Conservation (phyloP, 1,140 invertebrate genomes). For the Trachymyrmex cornetzi region DNA sequence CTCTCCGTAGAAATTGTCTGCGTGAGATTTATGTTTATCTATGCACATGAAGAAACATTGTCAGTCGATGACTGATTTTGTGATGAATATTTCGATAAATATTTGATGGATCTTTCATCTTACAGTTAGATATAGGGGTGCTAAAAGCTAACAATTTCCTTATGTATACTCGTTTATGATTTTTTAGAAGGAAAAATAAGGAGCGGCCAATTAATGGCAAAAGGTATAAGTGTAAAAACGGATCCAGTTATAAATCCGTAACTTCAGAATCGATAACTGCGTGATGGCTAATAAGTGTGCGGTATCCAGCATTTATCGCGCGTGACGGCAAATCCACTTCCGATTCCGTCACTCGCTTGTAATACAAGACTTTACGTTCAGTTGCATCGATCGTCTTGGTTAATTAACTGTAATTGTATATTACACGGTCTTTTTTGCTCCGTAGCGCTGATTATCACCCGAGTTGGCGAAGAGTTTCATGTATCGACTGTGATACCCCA, state of each 20-base stretch:
- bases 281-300: constrained; percentile 12
- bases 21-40: constrained; percentile 29
- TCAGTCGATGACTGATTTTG: not conserved
- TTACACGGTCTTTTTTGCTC: not conserved
- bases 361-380: not conserved
- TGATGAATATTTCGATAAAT: not conserved
- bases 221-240: constrained; percentile 16
- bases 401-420: constrained; percentile 55
- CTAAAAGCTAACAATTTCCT: not conserved
- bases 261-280: constrained; percentile 13
- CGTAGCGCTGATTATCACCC: constrained; percentile 28
- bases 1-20: not conserved
- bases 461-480: not conserved
- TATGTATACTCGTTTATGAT: not conserved
- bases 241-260: constrained; percentile 11
- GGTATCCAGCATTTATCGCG: constrained; percentile 50
- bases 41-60: not conserved
- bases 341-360: constrained; percentile 46
- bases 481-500: not conserved
- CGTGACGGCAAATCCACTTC: constrained; percentile 38
- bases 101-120: too few relatives aligned
- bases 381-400: constrained; percentile 25
- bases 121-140: too few relatives aligned
- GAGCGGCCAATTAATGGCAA: constrained; percentile 25
- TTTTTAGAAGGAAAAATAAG: not conserved